phyloP scores from a whole-genome alignment of 1,140 invertebrate genomes.

The Trissolcus basalis region DNA sequence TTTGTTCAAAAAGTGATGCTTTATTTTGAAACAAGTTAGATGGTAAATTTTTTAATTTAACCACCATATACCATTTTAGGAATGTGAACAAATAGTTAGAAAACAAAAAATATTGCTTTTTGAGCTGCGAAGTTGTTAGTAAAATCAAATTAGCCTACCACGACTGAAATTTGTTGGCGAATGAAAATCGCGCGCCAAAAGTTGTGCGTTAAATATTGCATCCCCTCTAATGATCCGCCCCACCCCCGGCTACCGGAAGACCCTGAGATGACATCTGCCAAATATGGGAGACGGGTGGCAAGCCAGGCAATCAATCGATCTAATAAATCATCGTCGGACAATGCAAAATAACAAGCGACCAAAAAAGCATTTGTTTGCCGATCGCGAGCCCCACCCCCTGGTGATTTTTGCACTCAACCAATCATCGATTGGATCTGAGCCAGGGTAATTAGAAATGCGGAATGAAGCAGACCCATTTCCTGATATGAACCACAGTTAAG shows the following conservation, averaged over 20 bases:
- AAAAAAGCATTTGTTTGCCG: constrained; percentile 33
- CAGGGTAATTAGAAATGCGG: constrained; percentile 62
- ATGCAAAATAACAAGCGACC: constrained; percentile 19
- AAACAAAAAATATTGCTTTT: too few species aligned
- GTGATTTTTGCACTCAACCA: constrained; percentile 17
- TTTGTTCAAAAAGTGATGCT: too few species aligned
- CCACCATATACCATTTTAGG: too few species aligned
- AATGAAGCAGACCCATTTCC: constrained; percentile 44
- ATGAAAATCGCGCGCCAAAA: background rate
- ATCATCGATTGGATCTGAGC: constrained; percentile 52
- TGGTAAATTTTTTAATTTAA: too few species aligned
- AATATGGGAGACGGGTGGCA: constrained; percentile 10
- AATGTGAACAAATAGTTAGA: too few species aligned
- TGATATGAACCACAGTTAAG: constrained; percentile 43
- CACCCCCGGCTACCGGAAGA: constrained; percentile 5
- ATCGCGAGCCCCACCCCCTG: background rate
- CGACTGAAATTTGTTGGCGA: background rate
- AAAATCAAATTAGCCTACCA: background rate
- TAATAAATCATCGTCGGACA: constrained; percentile 25
- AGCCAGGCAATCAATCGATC: background rate
- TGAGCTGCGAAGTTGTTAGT: too few species aligned
- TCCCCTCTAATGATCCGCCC: background rate
- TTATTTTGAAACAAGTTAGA: too few species aligned
- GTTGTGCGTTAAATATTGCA: constrained; percentile 2
- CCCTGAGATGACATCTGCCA: constrained; percentile 20